Base-by-base conservation (phyloP, 2,113 vertebrate species). In the Lepisosteus osseus region DNA sequence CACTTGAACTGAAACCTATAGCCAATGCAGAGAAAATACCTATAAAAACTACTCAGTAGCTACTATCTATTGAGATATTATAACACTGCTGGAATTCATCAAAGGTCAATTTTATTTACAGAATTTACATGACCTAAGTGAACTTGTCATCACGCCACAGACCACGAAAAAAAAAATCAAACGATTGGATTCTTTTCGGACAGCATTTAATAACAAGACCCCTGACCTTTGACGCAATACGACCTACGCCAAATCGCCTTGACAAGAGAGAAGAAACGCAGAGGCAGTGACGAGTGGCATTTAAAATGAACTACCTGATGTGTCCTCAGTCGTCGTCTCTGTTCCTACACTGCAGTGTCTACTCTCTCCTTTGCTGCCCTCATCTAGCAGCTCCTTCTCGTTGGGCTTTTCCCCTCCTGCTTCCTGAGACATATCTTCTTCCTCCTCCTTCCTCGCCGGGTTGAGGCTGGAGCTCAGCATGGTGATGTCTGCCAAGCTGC, bases 401-500 rank as follows among this genome's bases (percentile, higher is more conserved):
- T 90, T 86, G 8, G 83, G 76, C 1, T 88, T 83, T 1, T 79
- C 73, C 67, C 90, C 84, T 45, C 86, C 82, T 51, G 86, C 82
- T 78, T 81, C 76, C 15, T 87, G 86, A 73, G 93, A 90, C 29
- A 80, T 76, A 65, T 80, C 83, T 77, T 88, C 87, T 47, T 86
- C 84, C 68, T 74, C 82, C 43, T 90, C 88, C 2, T 87, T 85
- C 65, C 89, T 88, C 77, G 91, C 89, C 69, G 79, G 76, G 76
- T 87, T 91, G 7, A 92, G 76, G 54, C 89, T 89, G 72, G 92
- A 85, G 69, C 94, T 96, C 86, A 96, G 90, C 94, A 97, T 91
- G 78, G 95, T 91, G 68, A 99, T 86, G 84, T 99, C 97, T 0
- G 95, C 95, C 71, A 99, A 89, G 79, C 97, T 99, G 65, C 94